These are phyloP conservation scores for Rhinichthys osculus DNA, from an alignment of 2,797 vertebrate species.

Conservation along the genomic window DNA sequence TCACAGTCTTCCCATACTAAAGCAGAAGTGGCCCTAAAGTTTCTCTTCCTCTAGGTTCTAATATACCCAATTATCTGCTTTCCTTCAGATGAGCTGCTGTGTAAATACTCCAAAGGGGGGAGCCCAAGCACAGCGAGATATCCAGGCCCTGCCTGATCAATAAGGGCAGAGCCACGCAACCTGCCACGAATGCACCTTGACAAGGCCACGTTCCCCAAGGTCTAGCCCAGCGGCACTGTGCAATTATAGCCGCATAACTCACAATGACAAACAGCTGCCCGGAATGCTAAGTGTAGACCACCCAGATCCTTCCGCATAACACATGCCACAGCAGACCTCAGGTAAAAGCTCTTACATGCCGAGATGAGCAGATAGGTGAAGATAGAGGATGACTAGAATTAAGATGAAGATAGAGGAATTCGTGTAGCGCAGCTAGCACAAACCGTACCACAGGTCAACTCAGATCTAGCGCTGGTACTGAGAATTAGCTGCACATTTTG, in stretches of 20 bases:
- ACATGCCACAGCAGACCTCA: slow-evolving; percentile 54
- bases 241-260: slow-evolving; percentile 71
- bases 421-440: neutral
- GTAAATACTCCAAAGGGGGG: slow-evolving; percentile 63
- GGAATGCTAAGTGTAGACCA: slow-evolving; percentile 64
- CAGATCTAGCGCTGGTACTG: slow-evolving; percentile 3
- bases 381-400: slow-evolving; percentile 18
- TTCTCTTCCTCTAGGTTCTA: slow-evolving; percentile 39
- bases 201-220: slow-evolving; percentile 67
- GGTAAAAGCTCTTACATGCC: slow-evolving; percentile 37
- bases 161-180: slow-evolving; percentile 64
- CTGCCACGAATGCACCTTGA: slow-evolving; percentile 67
- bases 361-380: slow-evolving; percentile 35
- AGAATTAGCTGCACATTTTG: slow-evolving; percentile 31
- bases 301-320: slow-evolving; percentile 54
- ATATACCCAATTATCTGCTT: slow-evolving; percentile 56
- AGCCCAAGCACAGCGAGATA: slow-evolving; percentile 55
- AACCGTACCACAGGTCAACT: neutral
- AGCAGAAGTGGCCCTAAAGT: neutral
- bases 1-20: slow-evolving; percentile 7
- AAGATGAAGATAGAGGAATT: slow-evolving; percentile 12
- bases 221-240: slow-evolving; percentile 62
- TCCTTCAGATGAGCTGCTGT: slow-evolving; percentile 52
- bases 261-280: slow-evolving; percentile 68
- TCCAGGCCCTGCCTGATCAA: slow-evolving; percentile 61